phyloP scores from a whole-genome alignment of 2,888 invertebrate species.

The Julus scandinavius region DNA sequence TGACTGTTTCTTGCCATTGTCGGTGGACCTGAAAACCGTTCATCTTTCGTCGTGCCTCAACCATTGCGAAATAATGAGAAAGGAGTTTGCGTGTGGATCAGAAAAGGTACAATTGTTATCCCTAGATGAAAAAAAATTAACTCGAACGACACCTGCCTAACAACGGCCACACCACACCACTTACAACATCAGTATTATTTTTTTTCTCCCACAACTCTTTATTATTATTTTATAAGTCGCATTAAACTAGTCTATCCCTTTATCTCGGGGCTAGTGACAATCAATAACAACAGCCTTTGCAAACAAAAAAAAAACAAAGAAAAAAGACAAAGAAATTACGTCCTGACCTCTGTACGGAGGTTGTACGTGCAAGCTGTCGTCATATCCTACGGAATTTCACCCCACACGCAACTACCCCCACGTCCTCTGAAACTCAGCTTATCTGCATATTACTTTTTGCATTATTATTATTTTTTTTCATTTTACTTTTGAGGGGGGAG shows the following conservation, averaged over 20 bases:
- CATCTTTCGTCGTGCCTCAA: neutral
- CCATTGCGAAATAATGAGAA: neutral
- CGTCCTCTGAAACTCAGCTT: neutral
- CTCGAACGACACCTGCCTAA: slow-evolving; percentile 42
- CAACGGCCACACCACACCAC: slow-evolving; percentile 42
- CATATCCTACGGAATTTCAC: neutral
- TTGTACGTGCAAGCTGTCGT: slow-evolving; percentile 34
- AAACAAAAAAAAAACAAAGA: neutral
- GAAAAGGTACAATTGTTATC: slow-evolving; percentile 39
- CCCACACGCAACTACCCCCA: neutral
- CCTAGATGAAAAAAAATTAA: neutral
- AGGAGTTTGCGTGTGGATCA: slow-evolving; percentile 35
- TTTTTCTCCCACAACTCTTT: slow-evolving; percentile 8
- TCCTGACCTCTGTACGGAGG: neutral
- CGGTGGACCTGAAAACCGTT: neutral
- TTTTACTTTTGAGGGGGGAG: neutral
- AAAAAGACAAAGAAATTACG: slow-evolving; percentile 39
- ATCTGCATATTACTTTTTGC: neutral
- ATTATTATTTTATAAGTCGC: slow-evolving; percentile 34
- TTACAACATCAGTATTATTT: slow-evolving; percentile 9
- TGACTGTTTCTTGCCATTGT: neutral
- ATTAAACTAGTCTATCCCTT: slow-evolving; percentile 30
- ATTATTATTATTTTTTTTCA: neutral
- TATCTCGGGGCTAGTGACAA: slow-evolving; percentile 1
- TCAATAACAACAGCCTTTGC: neutral